Evolutionary conservation across 2,888 invertebrate genomes (phyloP), one percentile per base, ranked within the genome.

Genomic region (Emmelina monodactyla): DNA sequence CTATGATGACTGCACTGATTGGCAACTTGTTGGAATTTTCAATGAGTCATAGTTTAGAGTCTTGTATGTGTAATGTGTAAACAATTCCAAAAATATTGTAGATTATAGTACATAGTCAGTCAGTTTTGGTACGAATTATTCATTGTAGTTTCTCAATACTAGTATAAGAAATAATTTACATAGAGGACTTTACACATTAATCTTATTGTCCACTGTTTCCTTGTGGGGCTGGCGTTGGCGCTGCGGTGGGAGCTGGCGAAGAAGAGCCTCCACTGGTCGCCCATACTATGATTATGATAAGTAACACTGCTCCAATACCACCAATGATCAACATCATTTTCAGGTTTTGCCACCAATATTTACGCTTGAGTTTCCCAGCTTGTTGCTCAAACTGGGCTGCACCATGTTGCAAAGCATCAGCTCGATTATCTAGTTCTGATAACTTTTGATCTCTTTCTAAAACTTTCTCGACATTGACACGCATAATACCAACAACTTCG

Each of bases 341-440:
- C 72, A 96, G 83, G 79, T 97, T 97, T 80, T 96, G 94, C 89
- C 95, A 90, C 96, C 96, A 97, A 67, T 94, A 96, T 79, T 97
- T 97, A 64, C 94, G 85, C 80, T 97, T 97, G 50, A 97, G 85
- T 82, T 95, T 95, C 44, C 94, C 94, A 47, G 97, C 96, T 66
- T 95, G 95, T 55, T 96, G 95, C 78, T 97, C 96, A 67, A 97
- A 97, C 65, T 96, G 95, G 46, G 95, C 94, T 39, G 94, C 95
- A 39, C 94, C 94, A 63, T 93, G 91, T 58, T 94, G 94, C 46
- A 95, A 78, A 41, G 95, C 96, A 86, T 97, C 97, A 60, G 96
- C 97, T 64, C 96, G 85, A 64, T 95, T 93, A 62, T 97, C 96
- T 50, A 97, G 83, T 75, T 97, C 96, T 16, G 95, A 93, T 49